phyloP scores from a whole-genome alignment of 1,140 invertebrate species.

The Sitobion miscanthi region DNA sequence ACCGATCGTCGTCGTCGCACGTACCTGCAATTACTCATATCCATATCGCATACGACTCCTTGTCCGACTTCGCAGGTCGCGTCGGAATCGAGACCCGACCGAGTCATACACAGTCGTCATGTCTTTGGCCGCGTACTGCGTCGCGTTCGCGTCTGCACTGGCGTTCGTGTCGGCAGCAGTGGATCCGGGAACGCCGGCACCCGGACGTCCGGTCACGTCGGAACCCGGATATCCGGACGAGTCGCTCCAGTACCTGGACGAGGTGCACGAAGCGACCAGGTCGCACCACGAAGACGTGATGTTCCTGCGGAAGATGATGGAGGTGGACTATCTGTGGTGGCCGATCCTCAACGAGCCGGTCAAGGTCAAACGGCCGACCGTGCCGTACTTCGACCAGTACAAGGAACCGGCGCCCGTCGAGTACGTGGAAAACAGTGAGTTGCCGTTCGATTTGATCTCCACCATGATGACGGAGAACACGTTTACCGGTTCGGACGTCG shows the following conservation, averaged over 20 bases:
- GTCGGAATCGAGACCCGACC: not conserved
- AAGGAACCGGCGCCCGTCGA: too few species aligned
- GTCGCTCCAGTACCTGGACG: not conserved
- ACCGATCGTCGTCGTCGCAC: not conserved
- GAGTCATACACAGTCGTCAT: not conserved
- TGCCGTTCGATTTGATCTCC: not conserved
- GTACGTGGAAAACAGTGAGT: too few species aligned
- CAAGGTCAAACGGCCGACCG: not conserved
- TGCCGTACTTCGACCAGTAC: not conserved
- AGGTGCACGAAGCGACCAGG: not conserved
- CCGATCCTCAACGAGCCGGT: not conserved
- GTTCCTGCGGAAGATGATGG: not conserved
- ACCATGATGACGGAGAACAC: not conserved
- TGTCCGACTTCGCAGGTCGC: too few species aligned
- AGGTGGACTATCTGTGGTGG: not conserved
- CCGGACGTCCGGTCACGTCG: too few species aligned
- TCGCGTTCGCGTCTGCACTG: not conserved
- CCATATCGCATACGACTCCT: not conserved
- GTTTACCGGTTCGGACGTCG: not conserved
- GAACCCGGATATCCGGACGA: too few species aligned
- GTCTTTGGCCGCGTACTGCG: not conserved
- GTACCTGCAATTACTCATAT: not conserved
- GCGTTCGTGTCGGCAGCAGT: not conserved
- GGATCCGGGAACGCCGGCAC: too few species aligned
- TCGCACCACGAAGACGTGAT: not conserved